Evolutionary conservation across 37 sponge, comb jelly and placozoan genomes (phyloP).

Genomic region (Eunapius fragilis): DNA sequence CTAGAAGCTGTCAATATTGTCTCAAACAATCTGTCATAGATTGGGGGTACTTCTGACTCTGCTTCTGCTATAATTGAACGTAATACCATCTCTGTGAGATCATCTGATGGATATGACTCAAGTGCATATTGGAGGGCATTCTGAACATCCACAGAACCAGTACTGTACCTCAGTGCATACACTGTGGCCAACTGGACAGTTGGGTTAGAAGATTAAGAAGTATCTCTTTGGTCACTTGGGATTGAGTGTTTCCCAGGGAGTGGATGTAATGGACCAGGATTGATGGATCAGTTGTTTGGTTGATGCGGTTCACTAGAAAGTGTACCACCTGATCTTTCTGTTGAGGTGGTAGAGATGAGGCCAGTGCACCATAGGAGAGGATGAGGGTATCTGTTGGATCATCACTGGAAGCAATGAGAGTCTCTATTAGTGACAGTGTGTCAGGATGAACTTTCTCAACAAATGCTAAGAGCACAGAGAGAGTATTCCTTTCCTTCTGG

Average conservation of each 20-base stretch:
- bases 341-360: neutral
- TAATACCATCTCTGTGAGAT: neutral
- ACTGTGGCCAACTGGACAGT: slow-evolving; percentile 33
- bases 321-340: neutral
- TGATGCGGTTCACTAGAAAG: neutral
- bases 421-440: neutral
- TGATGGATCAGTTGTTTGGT: neutral
- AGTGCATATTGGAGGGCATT: neutral
- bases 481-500: slow-evolving; percentile 12
- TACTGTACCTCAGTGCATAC: slow-evolving; percentile 12
- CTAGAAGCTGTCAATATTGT: neutral
- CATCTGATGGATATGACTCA: neutral
- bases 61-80: neutral
- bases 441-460: neutral
- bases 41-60: neutral
- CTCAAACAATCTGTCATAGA: neutral
- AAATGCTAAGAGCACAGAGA: slow-evolving; percentile 3
- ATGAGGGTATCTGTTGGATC: slow-evolving; percentile 21
- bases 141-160: neutral
- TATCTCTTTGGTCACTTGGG: neutral
- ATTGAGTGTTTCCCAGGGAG: slow-evolving; percentile 62
- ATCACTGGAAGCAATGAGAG: neutral
- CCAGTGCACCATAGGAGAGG: slow-evolving; percentile 37
- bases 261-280: slow-evolving; percentile 22
- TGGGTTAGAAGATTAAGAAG: slow-evolving; percentile 29